Conservation (phyloP, 1,140 invertebrate genomes). For the Drosophila orosa region DNA sequence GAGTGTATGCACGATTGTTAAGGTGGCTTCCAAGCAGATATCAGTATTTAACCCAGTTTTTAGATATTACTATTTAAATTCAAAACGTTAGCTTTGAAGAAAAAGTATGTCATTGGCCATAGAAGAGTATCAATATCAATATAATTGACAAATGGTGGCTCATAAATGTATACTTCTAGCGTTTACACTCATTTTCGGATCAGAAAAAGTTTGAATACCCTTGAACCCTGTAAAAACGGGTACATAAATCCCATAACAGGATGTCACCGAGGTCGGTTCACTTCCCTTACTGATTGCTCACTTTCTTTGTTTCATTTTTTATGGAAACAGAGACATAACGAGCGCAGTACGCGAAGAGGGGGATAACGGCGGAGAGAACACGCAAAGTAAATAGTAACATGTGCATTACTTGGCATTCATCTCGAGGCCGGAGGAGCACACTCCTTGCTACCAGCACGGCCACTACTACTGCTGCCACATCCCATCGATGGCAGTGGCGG, state of each 20-base stretch:
- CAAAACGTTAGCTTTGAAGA: not conserved
- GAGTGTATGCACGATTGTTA: not conserved
- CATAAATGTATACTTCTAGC: not conserved
- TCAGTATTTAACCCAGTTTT: not conserved
- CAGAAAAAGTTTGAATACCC: not conserved
- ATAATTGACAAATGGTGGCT: too few relatives aligned
- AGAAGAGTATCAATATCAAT: too few relatives aligned
- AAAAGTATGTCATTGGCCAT: not conserved
- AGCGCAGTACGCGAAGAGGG: not conserved
- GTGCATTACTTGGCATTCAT: constrained; percentile 81
- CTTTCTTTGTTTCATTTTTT: constrained; percentile 62
- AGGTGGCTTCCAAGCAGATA: too few relatives aligned
- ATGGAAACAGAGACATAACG: constrained; percentile 15
- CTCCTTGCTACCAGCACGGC: not conserved
- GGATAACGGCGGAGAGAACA: constrained; percentile 38
- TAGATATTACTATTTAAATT: not conserved
- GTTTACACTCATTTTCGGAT: not conserved
- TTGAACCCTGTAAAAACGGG: not conserved
- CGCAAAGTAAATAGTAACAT: constrained; percentile 81
- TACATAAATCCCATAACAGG: not conserved
- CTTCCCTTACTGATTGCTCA: not conserved
- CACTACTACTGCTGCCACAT: not conserved
- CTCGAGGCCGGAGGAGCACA: constrained; percentile 23
- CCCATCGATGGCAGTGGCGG: constrained; percentile 8
- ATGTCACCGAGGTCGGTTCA: not conserved